A percentile compares a stretch with the other conserved stretches of the same genome.
Conservation (phyloP, 1,140 invertebrate genomes). For the Drosophila saltans region DNA sequence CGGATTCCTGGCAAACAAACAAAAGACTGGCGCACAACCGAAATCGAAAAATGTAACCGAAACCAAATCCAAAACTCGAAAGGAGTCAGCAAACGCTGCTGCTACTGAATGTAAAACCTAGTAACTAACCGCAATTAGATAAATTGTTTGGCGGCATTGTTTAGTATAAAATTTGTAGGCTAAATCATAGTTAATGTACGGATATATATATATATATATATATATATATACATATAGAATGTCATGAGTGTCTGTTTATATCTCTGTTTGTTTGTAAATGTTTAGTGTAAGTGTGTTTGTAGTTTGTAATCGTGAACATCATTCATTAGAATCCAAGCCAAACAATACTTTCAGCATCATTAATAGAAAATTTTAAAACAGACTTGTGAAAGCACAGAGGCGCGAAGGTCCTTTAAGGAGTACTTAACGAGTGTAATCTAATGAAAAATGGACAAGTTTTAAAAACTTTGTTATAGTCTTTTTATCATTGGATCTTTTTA, state of each 20-base stretch:
- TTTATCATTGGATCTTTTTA: too few species aligned
- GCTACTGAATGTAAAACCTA: constrained; percentile 19
- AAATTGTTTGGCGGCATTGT: constrained; percentile 44
- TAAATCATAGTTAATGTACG: constrained; percentile 49
- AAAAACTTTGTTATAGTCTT: too few species aligned
- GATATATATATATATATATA: constrained; percentile 39
- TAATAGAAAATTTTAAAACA: neutral
- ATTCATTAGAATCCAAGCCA: neutral
- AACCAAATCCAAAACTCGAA: constrained; percentile 18
- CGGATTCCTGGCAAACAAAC: constrained; percentile 65
- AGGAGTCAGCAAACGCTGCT: neutral
- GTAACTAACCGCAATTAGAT: constrained; percentile 32
- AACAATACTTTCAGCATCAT: constrained; percentile 30
- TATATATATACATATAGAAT: constrained; percentile 34
- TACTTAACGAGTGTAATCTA: too few species aligned
- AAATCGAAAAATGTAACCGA: constrained; percentile 38
- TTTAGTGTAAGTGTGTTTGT: constrained; percentile 67
- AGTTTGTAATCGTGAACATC: constrained; percentile 25
- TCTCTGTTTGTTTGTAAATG: constrained; percentile 70
- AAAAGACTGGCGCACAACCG: constrained; percentile 76
- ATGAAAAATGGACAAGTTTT: too few species aligned
- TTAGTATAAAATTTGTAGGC: constrained; percentile 60
- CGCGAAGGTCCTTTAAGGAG: neutral
- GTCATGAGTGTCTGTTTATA: constrained; percentile 63
- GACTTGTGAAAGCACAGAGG: too few species aligned